Evolutionary conservation across 2,113 vertebrate species (phyloP).

Genomic region (Oxyruncus cristatus): DNA sequence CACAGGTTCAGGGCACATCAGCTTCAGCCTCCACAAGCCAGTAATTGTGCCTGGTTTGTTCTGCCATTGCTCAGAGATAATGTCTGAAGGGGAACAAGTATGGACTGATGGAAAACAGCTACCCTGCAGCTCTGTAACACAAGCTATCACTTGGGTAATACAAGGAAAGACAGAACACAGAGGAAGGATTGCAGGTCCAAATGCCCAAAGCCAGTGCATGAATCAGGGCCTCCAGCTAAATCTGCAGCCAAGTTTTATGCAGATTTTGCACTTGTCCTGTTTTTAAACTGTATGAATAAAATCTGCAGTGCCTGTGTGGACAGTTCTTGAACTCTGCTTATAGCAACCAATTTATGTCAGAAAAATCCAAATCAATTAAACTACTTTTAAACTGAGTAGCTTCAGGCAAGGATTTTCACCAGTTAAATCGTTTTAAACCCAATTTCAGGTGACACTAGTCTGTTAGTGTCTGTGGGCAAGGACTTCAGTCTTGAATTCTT

Average conservation of each 20-base stretch:
- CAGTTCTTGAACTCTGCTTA: background rate
- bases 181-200: background rate
- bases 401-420: background rate
- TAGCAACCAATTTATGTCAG: background rate
- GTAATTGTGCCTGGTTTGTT: background rate
- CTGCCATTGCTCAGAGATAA: background rate
- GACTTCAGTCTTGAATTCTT: background rate
- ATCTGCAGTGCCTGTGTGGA: background rate
- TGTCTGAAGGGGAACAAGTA: background rate
- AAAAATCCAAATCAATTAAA: background rate
- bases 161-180: background rate
- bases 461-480: background rate
- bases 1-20: accelerated
- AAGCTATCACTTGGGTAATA: background rate
- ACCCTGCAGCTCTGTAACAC: background rate
- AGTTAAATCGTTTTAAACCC: background rate
- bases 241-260: background rate
- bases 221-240: background rate
- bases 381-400: background rate
- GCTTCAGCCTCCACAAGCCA: background rate
- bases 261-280: background rate
- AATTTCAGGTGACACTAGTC: background rate
- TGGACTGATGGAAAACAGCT: background rate
- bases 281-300: background rate
- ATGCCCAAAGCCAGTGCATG: background rate